Evolutionary conservation across 2,797 vertebrate species (phyloP).

Genomic region (Staurois parvus): DNA sequence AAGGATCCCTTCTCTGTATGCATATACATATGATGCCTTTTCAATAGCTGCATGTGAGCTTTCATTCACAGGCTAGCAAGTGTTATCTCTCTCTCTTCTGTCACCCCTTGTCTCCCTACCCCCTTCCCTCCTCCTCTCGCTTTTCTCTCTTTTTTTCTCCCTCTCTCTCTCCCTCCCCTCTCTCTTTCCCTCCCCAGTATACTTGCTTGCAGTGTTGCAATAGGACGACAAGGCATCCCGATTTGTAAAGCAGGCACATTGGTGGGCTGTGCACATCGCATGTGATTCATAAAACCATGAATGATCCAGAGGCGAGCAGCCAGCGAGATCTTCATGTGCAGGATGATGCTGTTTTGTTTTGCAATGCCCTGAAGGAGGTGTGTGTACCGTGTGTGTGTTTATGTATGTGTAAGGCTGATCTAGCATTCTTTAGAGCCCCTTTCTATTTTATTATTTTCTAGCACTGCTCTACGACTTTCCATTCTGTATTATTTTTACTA

Average conservation of each 20-base stretch:
- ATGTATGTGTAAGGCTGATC: constrained; percentile 15
- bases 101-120: constrained; percentile 42
- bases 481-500: constrained; percentile 26
- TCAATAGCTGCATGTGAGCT: constrained; percentile 51
- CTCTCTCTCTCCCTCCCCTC: constrained; percentile 1
- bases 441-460: background rate
- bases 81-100: constrained; percentile 36
- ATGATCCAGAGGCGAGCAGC: constrained; percentile 63
- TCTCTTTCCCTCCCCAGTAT: constrained; percentile 44
- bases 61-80: constrained; percentile 57
- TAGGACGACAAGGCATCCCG: constrained; percentile 58
- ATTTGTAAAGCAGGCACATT: constrained; percentile 64
- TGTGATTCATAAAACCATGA: constrained; percentile 64
- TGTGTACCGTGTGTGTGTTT: constrained; percentile 38
- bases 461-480: constrained; percentile 29
- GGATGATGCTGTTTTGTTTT: constrained; percentile 63
- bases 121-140: constrained; percentile 32
- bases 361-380: constrained; percentile 60
- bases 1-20: constrained; percentile 34
- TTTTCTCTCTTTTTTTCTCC: too few relatives aligned
- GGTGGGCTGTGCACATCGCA: constrained; percentile 62
- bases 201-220: constrained; percentile 62
- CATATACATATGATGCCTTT: constrained; percentile 39
- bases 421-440: constrained; percentile 18
- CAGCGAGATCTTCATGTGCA: constrained; percentile 62